Conservation (phyloP, 2,113 vertebrate genomes). For the Platysternon megacephalum region DNA sequence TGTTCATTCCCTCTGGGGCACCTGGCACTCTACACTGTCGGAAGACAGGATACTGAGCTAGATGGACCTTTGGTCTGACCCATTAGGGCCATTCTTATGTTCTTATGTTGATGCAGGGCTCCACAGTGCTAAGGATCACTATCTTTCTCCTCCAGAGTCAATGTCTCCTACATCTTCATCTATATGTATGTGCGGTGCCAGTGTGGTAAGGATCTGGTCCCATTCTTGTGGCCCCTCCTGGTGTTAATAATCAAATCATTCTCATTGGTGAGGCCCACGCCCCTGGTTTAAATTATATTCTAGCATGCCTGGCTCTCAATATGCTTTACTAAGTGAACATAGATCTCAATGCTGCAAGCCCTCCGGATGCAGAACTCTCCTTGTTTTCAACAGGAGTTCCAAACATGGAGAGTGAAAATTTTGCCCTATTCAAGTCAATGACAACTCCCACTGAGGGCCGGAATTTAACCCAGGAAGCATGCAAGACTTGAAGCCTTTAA, state of each 20-base stretch:
- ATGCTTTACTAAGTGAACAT: neutral
- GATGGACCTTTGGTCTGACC: too few relatives aligned
- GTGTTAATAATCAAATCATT: neutral
- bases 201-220: neutral
- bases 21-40: too few relatives aligned
- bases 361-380: neutral
- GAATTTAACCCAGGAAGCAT: neutral
- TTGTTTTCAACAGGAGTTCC: neutral
- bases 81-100: too few relatives aligned
- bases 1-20: too few relatives aligned
- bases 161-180: neutral
- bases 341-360: neutral
- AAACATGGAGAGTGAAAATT: neutral
- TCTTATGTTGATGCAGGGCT: neutral
- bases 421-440: neutral
- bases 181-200: neutral
- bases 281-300: neutral
- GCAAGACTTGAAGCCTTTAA: neutral
- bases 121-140: neutral
- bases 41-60: too few relatives aligned
- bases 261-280: neutral
- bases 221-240: neutral
- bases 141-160: neutral
- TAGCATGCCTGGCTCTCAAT: accelerated
- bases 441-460: neutral